Base-by-base conservation (phyloP, 2,797 vertebrate species). In the Astyanax mexicanus region DNA sequence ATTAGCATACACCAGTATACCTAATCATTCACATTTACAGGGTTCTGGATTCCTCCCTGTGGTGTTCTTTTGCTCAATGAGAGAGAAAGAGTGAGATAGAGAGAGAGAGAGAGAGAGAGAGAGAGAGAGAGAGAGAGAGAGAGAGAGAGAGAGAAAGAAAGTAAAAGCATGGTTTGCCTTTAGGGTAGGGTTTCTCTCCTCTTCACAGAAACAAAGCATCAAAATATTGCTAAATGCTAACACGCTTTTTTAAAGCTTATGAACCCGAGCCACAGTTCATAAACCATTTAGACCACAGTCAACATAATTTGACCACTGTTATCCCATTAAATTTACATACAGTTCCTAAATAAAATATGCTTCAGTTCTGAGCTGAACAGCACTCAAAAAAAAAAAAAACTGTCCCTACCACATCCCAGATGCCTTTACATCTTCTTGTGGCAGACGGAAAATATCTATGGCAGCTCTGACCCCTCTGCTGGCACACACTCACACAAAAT, bases 11-110 rank as follows among this genome's bases (percentile, higher is more conserved):
- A 38, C 64, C 11, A 25, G 27, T 67, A 47, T 67, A 49, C 64
- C 62, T 49, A 67, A 49, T 67, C 64, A 66, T 47, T 66, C 64
- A 47, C 64, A 10, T 67, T 49, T 49, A 67, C 64, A 67, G 64
- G 64, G 15, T 47, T 29, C n/a, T 32, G 44, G 64, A 29, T 67
- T 17, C 27, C 42, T 49, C 44, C 62, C 27, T 47, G 44, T 67
- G 58, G 58, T 61, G 58, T 61, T 61, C 54, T 61, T 61, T 11
- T 47, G 15, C 42, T 67, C 27, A 67, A 35, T 27, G 42, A 65
- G 38, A 65, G 23, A 44, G 37, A 42, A 19, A 40, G 11, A 25
- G 35, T 13, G 19, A 42, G 17, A 65, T 8, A 32, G 44, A 32
- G 64, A 32, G 27, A 49, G 64, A 67, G 15, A 47, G 44, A 11